Evolutionary conservation across 2,797 vertebrate species (phyloP), one percentile per base, ranked within the genome.

Genomic region (Myripristis jacobus): DNA sequence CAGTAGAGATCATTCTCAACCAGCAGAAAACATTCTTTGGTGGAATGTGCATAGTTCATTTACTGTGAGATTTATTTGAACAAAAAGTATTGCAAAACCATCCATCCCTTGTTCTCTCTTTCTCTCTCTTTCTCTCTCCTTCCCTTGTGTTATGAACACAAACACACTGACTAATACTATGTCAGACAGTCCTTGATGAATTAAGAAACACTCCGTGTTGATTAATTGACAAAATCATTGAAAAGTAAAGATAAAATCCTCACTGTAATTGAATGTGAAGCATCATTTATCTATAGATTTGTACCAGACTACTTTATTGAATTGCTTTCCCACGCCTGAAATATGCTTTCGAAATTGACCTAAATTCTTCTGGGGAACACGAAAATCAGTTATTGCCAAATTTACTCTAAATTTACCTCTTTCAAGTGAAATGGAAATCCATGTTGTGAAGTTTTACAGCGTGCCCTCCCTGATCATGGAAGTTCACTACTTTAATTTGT

Each of bases 211-310:
- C 84, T 86, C 82, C 73, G 73, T 81, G 83, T 90, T 83, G 87
- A 93, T 88, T 92, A 89, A 93, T 92, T 92, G 90, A 89, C 85
- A 88, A 89, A 89, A 91, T 88, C 86, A 88, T 80, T 89, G 84
- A 86, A 88, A 91, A 84, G 86, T 88, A 83, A 90, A 92, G 89
- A 89, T 93, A 90, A 93, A 91, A 92, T 90, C 87, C 82, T 89
- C 88, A 90, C 84, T 89, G 77, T 90, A 91, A 93, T 93, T 94
- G 85, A 92, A 93, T 88, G 90, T 91, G 92, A 94, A 92, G 90
- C 90, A 90, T 91, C 89, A 92, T 93, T 93, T 92, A 91, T 90
- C 89, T 91, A 91, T 91, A 90, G 90, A 92, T 93, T 92, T 88
- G 83, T 86, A 86, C 82, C 88, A 89, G 90, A 90, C 89, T 88